Evolutionary conservation across 2,113 vertebrate genomes (phyloP).

Genomic region (Haemorhous mexicanus): DNA sequence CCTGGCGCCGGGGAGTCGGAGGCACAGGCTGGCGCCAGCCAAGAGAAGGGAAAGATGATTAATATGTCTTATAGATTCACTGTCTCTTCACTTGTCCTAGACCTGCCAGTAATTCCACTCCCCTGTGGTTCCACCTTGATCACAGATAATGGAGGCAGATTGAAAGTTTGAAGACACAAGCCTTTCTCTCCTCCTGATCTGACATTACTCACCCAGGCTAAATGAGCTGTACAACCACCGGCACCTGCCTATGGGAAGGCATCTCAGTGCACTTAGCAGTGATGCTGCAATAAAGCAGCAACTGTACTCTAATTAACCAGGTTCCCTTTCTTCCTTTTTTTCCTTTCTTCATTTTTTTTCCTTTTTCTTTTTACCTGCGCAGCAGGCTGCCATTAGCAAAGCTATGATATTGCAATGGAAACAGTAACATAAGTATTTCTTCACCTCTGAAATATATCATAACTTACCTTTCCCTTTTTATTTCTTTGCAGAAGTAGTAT

Average conservation of each 20-base stretch:
- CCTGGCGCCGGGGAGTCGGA: constrained; percentile 74
- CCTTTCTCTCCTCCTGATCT: constrained; percentile 72
- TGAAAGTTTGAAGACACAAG: constrained; percentile 78
- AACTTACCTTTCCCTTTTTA: not conserved
- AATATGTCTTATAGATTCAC: constrained; percentile 81
- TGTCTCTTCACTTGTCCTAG: constrained; percentile 76
- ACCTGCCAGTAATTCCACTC: constrained; percentile 75
- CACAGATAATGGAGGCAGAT: constrained; percentile 80
- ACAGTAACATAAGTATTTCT: constrained; percentile 18
- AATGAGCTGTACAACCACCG: constrained; percentile 73
- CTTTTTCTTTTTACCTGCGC: not conserved
- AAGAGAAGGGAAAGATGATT: constrained; percentile 78
- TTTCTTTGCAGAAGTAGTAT: not conserved
- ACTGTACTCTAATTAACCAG: constrained; percentile 74
- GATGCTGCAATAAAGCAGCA: constrained; percentile 69
- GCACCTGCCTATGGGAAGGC: constrained; percentile 70
- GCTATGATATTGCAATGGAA: constrained; percentile 41
- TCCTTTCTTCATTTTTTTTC: not conserved
- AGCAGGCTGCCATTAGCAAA: constrained; percentile 51
- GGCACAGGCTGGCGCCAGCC: constrained; percentile 80
- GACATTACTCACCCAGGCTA: constrained; percentile 78
- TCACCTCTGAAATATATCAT: constrained; percentile 26
- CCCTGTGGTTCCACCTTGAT: constrained; percentile 78
- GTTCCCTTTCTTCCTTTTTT: not conserved
- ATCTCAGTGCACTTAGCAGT: constrained; percentile 69